phyloP scores from a whole-genome alignment of 37 sponge, comb jelly and placozoan genomes.

The Tethya wilhelma region DNA sequence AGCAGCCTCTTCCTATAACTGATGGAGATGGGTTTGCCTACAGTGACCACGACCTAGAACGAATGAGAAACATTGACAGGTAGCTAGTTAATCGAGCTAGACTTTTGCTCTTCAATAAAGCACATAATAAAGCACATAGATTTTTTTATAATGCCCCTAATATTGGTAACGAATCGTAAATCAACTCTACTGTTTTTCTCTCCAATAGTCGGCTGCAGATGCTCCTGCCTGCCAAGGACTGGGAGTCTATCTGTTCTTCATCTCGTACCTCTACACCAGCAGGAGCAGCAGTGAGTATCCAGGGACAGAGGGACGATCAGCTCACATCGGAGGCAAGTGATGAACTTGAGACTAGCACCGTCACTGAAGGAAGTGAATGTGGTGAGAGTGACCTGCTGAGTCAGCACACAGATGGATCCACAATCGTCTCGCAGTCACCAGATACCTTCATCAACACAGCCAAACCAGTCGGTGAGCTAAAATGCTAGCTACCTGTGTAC shows the following conservation, averaged over 20 bases:
- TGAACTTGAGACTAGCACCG: background rate
- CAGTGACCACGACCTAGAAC: slow-evolving; percentile 29
- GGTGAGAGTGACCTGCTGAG: background rate
- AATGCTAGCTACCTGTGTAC: too few relatives aligned
- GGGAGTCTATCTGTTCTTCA: slow-evolving; percentile 40
- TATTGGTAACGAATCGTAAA: too few relatives aligned
- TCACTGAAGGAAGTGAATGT: background rate
- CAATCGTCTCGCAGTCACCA: too few relatives aligned
- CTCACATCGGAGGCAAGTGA: background rate
- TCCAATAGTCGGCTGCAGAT: slow-evolving; percentile 15
- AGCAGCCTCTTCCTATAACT: background rate
- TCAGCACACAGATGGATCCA: background rate
- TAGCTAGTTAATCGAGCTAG: background rate
- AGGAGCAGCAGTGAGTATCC: background rate
- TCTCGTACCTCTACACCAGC: slow-evolving; percentile 2
- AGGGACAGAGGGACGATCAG: background rate
- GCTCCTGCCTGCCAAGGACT: slow-evolving; percentile 4
- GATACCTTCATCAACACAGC: too few relatives aligned
- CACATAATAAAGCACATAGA: too few relatives aligned
- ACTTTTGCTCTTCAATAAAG: background rate
- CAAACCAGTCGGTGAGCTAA: too few relatives aligned
- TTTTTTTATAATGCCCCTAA: too few relatives aligned
- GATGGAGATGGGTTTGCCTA: background rate
- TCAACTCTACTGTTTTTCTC: too few relatives aligned
- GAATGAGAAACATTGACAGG: slow-evolving; percentile 43